Percentiles rank a stretch among this genome's conserved stretches.
These are phyloP conservation scores for Macropis europaea DNA, from an alignment of 2,888 invertebrate genomes.

Conservation along the genomic window DNA sequence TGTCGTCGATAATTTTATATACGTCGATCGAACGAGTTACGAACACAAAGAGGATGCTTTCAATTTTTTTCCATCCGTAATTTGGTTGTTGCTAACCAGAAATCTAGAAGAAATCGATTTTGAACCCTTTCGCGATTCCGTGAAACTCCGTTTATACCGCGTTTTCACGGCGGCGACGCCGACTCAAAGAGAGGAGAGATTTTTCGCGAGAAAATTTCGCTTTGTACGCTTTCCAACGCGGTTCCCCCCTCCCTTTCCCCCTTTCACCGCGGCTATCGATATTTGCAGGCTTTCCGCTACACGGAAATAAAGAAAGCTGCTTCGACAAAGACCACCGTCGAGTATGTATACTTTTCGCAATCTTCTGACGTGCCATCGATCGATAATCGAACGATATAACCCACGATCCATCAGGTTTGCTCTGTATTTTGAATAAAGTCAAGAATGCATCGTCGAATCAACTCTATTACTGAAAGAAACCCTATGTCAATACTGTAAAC, in stretches of 20 bases:
- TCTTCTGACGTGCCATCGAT: conserved; percentile 16
- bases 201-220: background rate
- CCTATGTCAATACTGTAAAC: too few relatives aligned
- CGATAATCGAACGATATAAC: background rate
- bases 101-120: too few relatives aligned
- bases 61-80: too few relatives aligned
- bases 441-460: background rate
- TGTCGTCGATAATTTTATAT: too few relatives aligned
- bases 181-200: background rate
- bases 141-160: background rate
- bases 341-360: conserved; percentile 6
- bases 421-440: background rate
- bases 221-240: background rate
- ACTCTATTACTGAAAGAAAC: too few relatives aligned
- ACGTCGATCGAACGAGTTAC: too few relatives aligned
- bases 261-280: conserved; percentile 2
- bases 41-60: too few relatives aligned
- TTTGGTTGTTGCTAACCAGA: too few relatives aligned
- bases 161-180: background rate
- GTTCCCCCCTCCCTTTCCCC: background rate
- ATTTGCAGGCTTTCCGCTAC: background rate
- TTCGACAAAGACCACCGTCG: background rate
- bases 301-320: background rate
- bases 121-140: too few relatives aligned
- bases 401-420: background rate